Conservation (phyloP, 2,797 vertebrate species). For the Parotocinclus haroldoi region DNA sequence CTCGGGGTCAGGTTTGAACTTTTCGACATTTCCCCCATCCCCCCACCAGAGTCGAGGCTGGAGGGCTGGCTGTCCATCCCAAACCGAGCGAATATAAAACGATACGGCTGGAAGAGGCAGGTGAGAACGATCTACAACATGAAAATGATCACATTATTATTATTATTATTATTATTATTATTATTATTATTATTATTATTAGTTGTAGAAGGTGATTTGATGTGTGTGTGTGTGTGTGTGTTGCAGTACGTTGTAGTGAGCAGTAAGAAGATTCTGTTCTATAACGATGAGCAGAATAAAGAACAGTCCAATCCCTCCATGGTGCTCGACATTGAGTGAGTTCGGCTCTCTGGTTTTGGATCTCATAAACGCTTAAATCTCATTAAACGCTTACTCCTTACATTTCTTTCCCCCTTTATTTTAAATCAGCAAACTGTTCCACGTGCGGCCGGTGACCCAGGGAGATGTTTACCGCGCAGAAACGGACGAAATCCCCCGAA, state of each 20-base stretch:
- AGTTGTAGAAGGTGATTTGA: too few relatives aligned
- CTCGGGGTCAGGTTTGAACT: too few relatives aligned
- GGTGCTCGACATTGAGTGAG: constrained; percentile 99
- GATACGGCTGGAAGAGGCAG: constrained; percentile 98
- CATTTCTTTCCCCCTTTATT: background rate
- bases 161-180: too few relatives aligned
- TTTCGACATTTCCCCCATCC: constrained; percentile 16
- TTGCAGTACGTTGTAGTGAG: constrained; percentile 96
- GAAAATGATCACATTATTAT: too few relatives aligned
- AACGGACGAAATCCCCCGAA: constrained; percentile 96
- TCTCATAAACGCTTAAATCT: too few relatives aligned
- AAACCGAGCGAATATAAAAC: constrained; percentile 94
- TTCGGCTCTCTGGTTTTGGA: constrained; percentile 36
- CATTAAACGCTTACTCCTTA: background rate
- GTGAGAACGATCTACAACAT: constrained; percentile 57
- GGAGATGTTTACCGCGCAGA: constrained; percentile 98
- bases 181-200: too few relatives aligned
- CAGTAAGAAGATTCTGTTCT: constrained; percentile 99
- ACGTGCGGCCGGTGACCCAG: constrained; percentile 97
- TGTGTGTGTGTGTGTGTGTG: constrained; percentile 20
- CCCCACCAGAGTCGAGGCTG: constrained; percentile 87
- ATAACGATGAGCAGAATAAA: constrained; percentile 96
- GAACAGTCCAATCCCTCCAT: constrained; percentile 97
- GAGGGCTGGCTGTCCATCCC: constrained; percentile 98
- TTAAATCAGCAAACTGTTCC: constrained; percentile 89